Base-by-base conservation (phyloP, 2,113 vertebrate genomes). In the Accipiter cooperii region DNA sequence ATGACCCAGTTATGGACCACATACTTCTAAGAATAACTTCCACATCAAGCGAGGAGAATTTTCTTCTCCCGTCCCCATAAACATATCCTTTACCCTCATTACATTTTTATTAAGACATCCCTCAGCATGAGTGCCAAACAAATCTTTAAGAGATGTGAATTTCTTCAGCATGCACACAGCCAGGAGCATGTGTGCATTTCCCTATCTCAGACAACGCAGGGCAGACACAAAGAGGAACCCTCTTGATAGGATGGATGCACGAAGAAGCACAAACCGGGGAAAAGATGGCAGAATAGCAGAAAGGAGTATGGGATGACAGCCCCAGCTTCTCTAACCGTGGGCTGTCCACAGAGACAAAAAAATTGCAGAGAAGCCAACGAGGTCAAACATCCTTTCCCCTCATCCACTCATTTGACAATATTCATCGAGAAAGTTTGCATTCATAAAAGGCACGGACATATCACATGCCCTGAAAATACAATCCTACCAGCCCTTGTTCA, bases 11-110 rank as follows among this genome's bases (percentile, higher is more conserved):
- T 97, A 96, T 96, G 93, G 81, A 93, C 94, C 78, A 91, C 1
- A 0, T 77, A 96, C 54, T 96, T 97, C 96, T 88, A 97, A 97
- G 95, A 97, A 97, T 97, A 97, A 96, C 93, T 91, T 85, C 36
- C 54, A 87, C 93, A 97, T 95, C 96, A 97, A 91, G 87, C 2
- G 0, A 83, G 34, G 58, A 76, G 94, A 96, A 97, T 96, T 92
- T 96, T 97, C 81, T 89, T 87, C 66, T 80, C 75, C 52, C 3
- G 0, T 79, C 46, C 46, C 89, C 84, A 95, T 63, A 94, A 95
- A 93, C 93, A 92, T 89, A 93, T 89, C 87, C 94, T 81, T 93
- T 94, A 95, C 83, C 60, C 73, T 94, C 89, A 74, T 70, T 91
- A 83, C 66, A 58, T 80, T 95, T 96, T 95, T 92, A 96, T 92